phyloP scores from a whole-genome alignment of 2,797 vertebrate genomes.

The Eutrigla gurnardus region DNA sequence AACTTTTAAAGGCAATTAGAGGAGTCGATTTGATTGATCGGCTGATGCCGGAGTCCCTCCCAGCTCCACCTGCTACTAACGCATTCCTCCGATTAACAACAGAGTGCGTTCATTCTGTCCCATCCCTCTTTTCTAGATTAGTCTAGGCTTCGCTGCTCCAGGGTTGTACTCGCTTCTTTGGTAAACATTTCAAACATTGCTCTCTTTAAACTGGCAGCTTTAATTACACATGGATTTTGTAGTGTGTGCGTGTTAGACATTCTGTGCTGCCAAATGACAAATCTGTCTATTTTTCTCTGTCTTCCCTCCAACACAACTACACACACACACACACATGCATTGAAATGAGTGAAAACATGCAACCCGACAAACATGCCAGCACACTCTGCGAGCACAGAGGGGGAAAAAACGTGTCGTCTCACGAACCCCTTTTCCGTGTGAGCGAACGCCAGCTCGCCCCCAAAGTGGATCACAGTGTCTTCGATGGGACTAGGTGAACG shows the following conservation, averaged over 20 bases:
- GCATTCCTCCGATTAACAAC: conserved; percentile 6
- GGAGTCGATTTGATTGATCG: conserved; percentile 14
- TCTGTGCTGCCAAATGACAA: conserved; percentile 46
- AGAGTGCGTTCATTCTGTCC: conserved; percentile 4
- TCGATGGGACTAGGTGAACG: conserved; percentile 70
- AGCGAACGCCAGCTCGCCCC: conserved; percentile 62
- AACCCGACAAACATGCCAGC: conserved; percentile 47
- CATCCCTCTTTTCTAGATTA: not conserved
- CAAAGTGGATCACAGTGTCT: conserved; percentile 78
- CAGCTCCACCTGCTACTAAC: conserved; percentile 5
- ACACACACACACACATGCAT: conserved; percentile 27
- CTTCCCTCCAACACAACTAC: conserved; percentile 24
- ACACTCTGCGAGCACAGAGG: conserved; percentile 28
- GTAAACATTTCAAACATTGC: conserved; percentile 36
- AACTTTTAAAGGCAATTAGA: conserved; percentile 24
- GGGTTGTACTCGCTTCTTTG: conserved; percentile 25
- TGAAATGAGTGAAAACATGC: conserved; percentile 44
- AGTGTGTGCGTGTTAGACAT: conserved; percentile 2
- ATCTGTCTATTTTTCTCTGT: conserved; percentile 34
- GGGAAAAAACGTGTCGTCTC: conserved; percentile 31
- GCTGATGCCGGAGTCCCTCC: not conserved
- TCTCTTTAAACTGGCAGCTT: conserved; percentile 27
- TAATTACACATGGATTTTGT: conserved; percentile 49
- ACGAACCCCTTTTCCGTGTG: conserved; percentile 48
- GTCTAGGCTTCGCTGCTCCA: conserved; percentile 14